phyloP scores from a whole-genome alignment of 2,797 vertebrate genomes.

The Falco rusticolus region DNA sequence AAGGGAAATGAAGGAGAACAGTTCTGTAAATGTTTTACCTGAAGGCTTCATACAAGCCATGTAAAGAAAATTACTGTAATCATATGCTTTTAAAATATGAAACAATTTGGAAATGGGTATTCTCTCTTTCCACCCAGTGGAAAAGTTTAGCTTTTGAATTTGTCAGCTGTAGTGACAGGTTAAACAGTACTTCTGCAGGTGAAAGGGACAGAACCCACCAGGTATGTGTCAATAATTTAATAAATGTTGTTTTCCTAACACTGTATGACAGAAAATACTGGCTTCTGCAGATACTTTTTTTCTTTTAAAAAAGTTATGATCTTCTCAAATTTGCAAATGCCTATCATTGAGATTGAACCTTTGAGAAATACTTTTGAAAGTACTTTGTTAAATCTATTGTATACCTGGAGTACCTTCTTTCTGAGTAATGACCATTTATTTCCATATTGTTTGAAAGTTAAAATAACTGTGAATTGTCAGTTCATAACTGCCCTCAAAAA shows the following conservation, averaged over 20 bases:
- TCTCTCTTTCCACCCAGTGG: not conserved
- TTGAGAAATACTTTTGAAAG: not conserved
- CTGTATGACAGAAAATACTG: not conserved
- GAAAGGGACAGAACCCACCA: not conserved
- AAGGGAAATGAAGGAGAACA: not conserved
- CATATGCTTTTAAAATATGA: not conserved
- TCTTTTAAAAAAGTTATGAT: not conserved
- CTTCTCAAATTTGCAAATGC: not conserved
- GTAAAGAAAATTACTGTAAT: not conserved
- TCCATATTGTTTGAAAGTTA: not conserved
- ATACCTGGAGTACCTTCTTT: not conserved
- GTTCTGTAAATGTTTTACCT: not conserved
- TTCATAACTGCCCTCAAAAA: not conserved
- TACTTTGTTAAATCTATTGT: not conserved
- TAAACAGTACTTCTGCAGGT: not conserved
- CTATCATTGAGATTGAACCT: not conserved
- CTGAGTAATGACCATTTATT: not conserved
- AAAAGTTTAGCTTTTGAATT: not conserved
- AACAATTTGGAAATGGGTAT: not conserved
- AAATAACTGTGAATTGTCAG: not conserved
- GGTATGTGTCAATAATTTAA: not conserved
- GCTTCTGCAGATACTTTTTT: not conserved
- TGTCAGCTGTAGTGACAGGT: not conserved
- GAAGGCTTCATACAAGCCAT: not conserved
- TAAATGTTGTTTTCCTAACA: not conserved